A percentile compares a stretch with the other conserved stretches of the same genome.
These are phyloP conservation scores for Charadrius vociferus DNA, from an alignment of 2,113 vertebrate genomes.

Conservation along the genomic window DNA sequence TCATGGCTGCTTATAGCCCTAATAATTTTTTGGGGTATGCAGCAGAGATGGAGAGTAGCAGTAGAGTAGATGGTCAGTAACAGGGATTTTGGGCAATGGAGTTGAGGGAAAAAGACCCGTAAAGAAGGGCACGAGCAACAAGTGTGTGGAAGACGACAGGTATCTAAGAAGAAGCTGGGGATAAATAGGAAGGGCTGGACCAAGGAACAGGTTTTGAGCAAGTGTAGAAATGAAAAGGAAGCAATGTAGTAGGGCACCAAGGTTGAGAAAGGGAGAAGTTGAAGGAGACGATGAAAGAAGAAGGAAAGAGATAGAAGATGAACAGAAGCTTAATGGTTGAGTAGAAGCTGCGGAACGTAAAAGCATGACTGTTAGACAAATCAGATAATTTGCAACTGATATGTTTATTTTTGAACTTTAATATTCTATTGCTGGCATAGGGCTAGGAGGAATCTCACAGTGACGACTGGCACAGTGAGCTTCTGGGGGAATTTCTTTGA, in stretches of 20 bases:
- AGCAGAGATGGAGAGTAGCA: background rate
- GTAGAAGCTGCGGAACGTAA: background rate
- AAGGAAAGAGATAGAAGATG: background rate
- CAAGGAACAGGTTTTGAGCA: background rate
- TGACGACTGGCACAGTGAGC: background rate
- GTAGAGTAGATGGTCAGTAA: background rate
- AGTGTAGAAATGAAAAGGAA: background rate
- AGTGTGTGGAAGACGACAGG: background rate
- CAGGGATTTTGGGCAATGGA: background rate
- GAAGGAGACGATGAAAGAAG: background rate
- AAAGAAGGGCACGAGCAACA: background rate
- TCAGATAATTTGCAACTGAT: background rate
- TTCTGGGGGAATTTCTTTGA: background rate
- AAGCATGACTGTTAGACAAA: background rate
- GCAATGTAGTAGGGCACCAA: background rate
- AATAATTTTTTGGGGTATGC: background rate
- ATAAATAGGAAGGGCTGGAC: background rate
- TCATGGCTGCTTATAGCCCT: background rate
- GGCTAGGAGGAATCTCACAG: background rate
- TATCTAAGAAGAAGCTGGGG: background rate
- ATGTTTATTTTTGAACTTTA: background rate
- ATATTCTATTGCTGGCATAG: background rate
- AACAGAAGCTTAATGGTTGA: background rate
- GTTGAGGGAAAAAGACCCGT: background rate
- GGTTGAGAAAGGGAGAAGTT: background rate